A percentile compares a stretch with the other conserved stretches of the same genome.
phyloP scores from a whole-genome alignment of 2,113 vertebrate genomes.

The Rhinichthys klamathensis region DNA sequence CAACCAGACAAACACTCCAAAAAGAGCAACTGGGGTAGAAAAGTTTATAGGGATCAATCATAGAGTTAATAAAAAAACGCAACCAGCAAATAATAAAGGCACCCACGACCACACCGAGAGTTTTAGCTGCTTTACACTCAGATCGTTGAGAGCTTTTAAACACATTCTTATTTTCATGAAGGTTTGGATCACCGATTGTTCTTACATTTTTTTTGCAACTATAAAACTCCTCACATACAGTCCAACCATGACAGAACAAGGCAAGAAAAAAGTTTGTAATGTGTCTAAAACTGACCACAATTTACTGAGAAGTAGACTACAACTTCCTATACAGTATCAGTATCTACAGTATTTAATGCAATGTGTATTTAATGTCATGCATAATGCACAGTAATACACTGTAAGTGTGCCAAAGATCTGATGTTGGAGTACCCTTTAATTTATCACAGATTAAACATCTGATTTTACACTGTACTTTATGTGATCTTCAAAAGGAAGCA shows the following conservation, averaged over 20 bases:
- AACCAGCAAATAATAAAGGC: slow-evolving; percentile 63
- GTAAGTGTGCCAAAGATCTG: not conserved
- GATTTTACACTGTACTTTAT: not conserved
- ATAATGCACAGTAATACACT: not conserved
- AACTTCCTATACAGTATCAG: slow-evolving; percentile 57
- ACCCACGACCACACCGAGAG: slow-evolving; percentile 61
- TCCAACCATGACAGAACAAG: slow-evolving; percentile 57
- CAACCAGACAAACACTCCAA: slow-evolving; percentile 62
- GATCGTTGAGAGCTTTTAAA: slow-evolving; percentile 29
- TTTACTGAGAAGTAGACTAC: slow-evolving; percentile 54
- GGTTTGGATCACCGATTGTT: slow-evolving; percentile 50
- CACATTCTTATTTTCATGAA: not conserved
- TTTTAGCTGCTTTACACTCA: slow-evolving; percentile 65
- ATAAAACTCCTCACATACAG: slow-evolving; percentile 55
- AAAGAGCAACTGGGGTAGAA: slow-evolving; percentile 52
- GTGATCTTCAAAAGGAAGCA: not conserved
- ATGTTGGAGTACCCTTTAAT: not conserved
- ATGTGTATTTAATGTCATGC: not conserved
- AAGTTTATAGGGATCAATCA: slow-evolving; percentile 59
- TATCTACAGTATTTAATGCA: not conserved
- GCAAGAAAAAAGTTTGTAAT: slow-evolving; percentile 53
- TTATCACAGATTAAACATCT: not conserved
- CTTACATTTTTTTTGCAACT: slow-evolving; percentile 51
- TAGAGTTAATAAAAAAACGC: slow-evolving; percentile 58
- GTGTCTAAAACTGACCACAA: slow-evolving; percentile 56